Base-by-base conservation (phyloP, 2,888 invertebrate species). In the Agrotis ipsilon region DNA sequence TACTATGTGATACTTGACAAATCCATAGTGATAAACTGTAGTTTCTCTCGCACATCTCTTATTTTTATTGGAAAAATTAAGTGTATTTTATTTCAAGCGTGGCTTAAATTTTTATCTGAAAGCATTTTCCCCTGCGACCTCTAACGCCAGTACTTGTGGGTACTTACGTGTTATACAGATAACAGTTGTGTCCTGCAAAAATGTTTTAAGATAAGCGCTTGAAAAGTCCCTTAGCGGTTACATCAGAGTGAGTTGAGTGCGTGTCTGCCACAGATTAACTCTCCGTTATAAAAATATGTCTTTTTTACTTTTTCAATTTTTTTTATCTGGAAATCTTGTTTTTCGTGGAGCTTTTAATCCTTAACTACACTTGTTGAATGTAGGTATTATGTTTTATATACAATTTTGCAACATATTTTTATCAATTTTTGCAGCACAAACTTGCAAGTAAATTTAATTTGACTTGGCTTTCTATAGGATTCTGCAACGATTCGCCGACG, bases 161-260 rank as follows among this genome's bases (percentile, higher is more conserved):
- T 39, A 63, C 16, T 27, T 59, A 63, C n/a, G n/a, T 24, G 16
- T 45, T 45, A 19, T 45, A 16, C 27, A 60, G 16, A 64, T 64
- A 27, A 18, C 19, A 18, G 19, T 27, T 59, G 39, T 27, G 27
- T 60, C 4, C 27, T 18, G 19, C 45, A 27, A 64, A 60, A 64
- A 7, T 19, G 27, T 64, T 59, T 24, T 7, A 27, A 60, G 59
- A 64, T 60, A 60, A 27, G 13, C 19, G 0, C 24, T 27, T 45
- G 27, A 45, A 16, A 16, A 2, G 19, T 64, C 43, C 5, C n/a
- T 45, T 13, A 45, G 27, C 13, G 16, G 19, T 27, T n/a, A n/a
- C n/a, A n/a, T 7, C 16, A 13, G 5, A 63, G 16, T 13, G 16
- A 24, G 24, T 43, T n/a, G n/a, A n/a, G n/a, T n/a, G n/a, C n/a